Percentiles rank a stretch among this genome's conserved stretches.
Conservation (phyloP, 2,113 vertebrate genomes). For the Cyprinus carpio region DNA sequence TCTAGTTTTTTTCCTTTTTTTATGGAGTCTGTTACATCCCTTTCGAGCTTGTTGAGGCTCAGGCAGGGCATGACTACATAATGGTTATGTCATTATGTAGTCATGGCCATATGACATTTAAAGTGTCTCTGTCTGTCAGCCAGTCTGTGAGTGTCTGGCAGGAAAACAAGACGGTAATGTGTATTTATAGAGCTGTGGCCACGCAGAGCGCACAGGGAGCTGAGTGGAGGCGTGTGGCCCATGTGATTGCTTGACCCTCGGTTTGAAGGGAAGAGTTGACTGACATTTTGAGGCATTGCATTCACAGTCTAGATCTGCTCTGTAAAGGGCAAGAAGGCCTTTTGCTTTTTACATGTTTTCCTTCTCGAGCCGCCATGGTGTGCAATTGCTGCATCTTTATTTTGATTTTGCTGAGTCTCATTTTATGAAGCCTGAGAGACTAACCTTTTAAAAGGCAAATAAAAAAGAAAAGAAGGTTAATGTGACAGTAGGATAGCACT, state of each 20-base stretch:
- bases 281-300: slow-evolving; percentile 2
- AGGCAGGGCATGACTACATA: slow-evolving; percentile 13
- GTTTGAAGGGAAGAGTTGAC: not conserved
- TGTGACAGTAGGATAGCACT: not conserved
- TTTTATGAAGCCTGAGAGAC: not conserved
- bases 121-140: slow-evolving; percentile 1
- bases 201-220: not conserved
- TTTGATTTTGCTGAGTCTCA: not conserved
- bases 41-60: slow-evolving; percentile 19
- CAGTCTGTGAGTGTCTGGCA: not conserved
- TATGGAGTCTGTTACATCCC: not conserved
- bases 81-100: slow-evolving; percentile 14
- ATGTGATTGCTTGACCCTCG: slow-evolving; percentile 16
- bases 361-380: not conserved
- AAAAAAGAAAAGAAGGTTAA: slow-evolving; percentile 3
- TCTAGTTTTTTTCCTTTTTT: not conserved
- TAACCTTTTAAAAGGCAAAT: slow-evolving; percentile 19
- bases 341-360: not conserved
- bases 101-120: not conserved
- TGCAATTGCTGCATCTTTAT: not conserved
- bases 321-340: not conserved
- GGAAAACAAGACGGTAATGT: not conserved
- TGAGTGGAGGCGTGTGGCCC: not conserved
- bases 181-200: not conserved
- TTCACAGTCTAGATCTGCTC: not conserved